phyloP scores from a whole-genome alignment of 2,888 invertebrate genomes.

The Drepana falcataria region DNA sequence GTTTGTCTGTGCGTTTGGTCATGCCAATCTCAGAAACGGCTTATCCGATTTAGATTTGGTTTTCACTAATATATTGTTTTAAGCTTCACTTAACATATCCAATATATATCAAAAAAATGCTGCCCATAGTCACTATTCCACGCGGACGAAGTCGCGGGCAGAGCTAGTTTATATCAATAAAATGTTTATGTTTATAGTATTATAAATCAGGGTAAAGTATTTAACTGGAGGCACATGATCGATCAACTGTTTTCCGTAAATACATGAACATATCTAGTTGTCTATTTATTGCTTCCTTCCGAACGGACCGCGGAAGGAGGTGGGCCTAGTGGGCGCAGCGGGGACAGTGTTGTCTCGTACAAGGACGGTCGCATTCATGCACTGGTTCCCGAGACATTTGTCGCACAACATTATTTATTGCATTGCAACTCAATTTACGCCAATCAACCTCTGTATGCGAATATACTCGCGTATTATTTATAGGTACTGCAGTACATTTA shows the following conservation, averaged over 20 bases:
- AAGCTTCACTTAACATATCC: no score
- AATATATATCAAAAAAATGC: no score
- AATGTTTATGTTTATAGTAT: slow-evolving; percentile 1
- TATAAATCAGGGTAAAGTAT: slow-evolving; percentile 2
- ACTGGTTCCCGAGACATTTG: slow-evolving; percentile 35
- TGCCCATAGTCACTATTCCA: no score
- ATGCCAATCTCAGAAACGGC: no score
- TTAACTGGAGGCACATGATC: slow-evolving; percentile 22
- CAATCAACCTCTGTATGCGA: slow-evolving; percentile 3
- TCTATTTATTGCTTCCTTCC: slow-evolving; percentile 32
- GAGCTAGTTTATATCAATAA: slow-evolving; percentile 9
- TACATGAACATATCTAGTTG: slow-evolving; percentile 22
- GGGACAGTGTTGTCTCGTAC: slow-evolving; percentile 44
- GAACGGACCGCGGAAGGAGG: slow-evolving; percentile 40
- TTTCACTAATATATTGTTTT: no score
- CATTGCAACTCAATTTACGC: slow-evolving; percentile 36
- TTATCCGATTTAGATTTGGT: no score
- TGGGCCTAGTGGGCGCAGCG: slow-evolving; percentile 39
- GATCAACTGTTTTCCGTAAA: slow-evolving; percentile 22
- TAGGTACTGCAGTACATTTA: slow-evolving; percentile 12
- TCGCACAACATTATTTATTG: slow-evolving; percentile 36
- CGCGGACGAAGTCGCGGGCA: no score
- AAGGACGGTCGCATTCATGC: slow-evolving; percentile 67
- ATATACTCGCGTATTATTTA: slow-evolving; percentile 17
- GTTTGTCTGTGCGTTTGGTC: no score